Evolutionary conservation across 2,888 invertebrate genomes (phyloP).

Genomic region (Leptopilina syphax): DNA sequence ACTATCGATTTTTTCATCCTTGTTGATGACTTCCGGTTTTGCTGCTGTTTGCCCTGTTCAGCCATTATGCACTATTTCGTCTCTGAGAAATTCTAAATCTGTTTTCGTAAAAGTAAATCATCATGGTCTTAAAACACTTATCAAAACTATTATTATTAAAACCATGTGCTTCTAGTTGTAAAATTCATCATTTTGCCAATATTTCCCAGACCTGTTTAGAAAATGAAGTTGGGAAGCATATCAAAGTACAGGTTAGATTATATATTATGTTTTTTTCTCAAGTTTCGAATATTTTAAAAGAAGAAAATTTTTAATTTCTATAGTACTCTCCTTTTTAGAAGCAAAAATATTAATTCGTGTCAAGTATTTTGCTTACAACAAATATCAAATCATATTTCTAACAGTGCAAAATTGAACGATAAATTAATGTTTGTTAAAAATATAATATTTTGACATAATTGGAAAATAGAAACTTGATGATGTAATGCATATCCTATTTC

Average conservation of each 20-base stretch:
- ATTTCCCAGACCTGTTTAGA: slow-evolving; percentile 62
- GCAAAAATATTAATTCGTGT: too few species aligned
- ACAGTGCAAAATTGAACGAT: too few species aligned
- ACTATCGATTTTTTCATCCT: too few species aligned
- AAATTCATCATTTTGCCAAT: slow-evolving; percentile 64
- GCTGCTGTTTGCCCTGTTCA: background rate
- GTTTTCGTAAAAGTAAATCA: background rate
- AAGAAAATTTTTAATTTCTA: too few species aligned
- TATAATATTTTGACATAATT: too few species aligned
- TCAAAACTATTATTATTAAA: slow-evolving; percentile 49
- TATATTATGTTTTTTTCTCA: background rate
- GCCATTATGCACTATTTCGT: background rate
- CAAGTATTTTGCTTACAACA: too few species aligned
- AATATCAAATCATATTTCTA: too few species aligned
- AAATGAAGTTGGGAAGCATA: slow-evolving; percentile 64
- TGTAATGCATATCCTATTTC: too few species aligned
- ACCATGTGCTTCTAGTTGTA: slow-evolving; percentile 46
- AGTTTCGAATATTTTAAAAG: background rate
- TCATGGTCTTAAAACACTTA: slow-evolving; percentile 57
- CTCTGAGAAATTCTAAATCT: background rate
- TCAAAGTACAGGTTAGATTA: slow-evolving; percentile 71
- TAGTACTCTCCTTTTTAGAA: too few species aligned
- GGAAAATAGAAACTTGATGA: too few species aligned
- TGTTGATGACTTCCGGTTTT: too few species aligned
- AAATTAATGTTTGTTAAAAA: too few species aligned